Evolutionary conservation across 1,140 invertebrate genomes (phyloP).

Genomic region (Parapsyche elsis): DNA sequence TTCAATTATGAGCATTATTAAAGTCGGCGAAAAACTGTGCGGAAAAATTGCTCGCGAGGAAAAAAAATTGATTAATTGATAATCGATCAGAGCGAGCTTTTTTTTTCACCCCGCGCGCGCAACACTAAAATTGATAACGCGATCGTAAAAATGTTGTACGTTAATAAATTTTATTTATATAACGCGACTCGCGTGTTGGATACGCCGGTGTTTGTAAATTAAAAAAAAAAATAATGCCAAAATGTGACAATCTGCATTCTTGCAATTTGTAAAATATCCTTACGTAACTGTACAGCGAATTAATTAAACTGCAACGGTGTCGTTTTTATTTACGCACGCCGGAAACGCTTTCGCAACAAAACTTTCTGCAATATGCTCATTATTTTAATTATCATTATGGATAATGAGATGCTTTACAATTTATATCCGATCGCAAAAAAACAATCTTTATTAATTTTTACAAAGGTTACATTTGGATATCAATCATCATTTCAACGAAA

Average conservation of each 20-base stretch:
- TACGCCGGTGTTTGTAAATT: too few relatives aligned
- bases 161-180: neutral
- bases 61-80: constrained; percentile 11
- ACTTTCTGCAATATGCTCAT: neutral
- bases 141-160: neutral
- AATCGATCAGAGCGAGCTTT: neutral
- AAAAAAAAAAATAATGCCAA: neutral
- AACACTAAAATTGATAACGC: too few relatives aligned
- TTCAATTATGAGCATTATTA: constrained; percentile 22
- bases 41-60: neutral
- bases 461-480: too few relatives aligned
- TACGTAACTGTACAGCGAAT: neutral
- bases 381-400: neutral
- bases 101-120: neutral
- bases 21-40: neutral
- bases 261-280: neutral
- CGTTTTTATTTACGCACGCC: neutral
- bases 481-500: too few relatives aligned
- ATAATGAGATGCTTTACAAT: neutral
- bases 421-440: too few relatives aligned
- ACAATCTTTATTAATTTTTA: too few relatives aligned
- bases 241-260: neutral
- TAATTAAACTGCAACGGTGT: neutral
- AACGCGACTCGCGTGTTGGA: too few relatives aligned
- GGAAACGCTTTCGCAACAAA: constrained; percentile 3